Evolutionary conservation across 2,888 invertebrate species (phyloP).

Genomic region (Orthosia gothica): DNA sequence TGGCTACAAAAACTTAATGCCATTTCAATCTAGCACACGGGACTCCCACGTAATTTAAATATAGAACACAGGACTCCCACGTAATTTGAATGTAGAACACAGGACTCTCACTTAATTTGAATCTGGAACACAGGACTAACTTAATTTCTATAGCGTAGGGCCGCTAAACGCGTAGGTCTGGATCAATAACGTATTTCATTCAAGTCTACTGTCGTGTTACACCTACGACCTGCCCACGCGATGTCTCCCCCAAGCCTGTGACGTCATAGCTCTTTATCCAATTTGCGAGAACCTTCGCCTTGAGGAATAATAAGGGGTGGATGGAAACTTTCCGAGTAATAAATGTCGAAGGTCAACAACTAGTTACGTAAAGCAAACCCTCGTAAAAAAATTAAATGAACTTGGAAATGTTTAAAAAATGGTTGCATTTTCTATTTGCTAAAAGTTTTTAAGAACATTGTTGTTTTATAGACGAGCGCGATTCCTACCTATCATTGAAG

Average conservation of each 20-base stretch:
- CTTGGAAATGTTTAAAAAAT: neutral
- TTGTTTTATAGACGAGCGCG: neutral
- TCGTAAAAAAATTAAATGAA: conserved; percentile 17
- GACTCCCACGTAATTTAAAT: neutral
- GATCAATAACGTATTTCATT: conserved; percentile 22
- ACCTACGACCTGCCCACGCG: neutral
- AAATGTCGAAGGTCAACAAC: conserved; percentile 5
- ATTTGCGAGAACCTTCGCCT: conserved; percentile 19
- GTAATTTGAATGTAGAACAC: neutral
- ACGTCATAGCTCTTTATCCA: conserved; percentile 35
- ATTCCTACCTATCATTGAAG: neutral
- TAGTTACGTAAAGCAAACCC: conserved; percentile 26
- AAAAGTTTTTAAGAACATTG: too few species aligned
- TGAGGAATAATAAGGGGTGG: neutral
- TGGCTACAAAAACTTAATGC: too few species aligned
- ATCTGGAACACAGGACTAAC: neutral
- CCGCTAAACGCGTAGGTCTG: conserved; percentile 1
- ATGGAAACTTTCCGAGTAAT: conserved; percentile 14
- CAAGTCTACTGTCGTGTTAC: conserved; percentile 19
- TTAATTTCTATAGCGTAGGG: neutral
- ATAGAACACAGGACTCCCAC: neutral
- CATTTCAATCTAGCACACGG: neutral
- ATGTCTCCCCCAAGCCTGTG: conserved; percentile 27
- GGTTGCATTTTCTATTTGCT: neutral
- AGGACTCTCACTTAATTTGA: neutral